Conservation (phyloP, 2,113 vertebrate genomes). For the Anser brachyrhynchus region DNA sequence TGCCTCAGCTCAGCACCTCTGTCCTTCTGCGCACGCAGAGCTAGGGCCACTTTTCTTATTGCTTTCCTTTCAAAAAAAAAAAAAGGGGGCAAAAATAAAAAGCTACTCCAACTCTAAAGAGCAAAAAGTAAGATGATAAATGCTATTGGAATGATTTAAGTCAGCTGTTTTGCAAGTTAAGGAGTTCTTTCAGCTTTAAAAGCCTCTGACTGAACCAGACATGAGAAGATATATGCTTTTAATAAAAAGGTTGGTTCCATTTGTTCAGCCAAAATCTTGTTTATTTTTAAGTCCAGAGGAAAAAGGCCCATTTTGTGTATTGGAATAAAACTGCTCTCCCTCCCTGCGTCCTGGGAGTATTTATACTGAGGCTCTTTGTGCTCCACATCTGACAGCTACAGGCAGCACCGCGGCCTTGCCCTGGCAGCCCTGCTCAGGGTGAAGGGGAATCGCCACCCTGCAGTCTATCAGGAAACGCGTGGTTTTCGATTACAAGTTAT, state of each 20-base stretch:
- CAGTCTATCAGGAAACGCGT: rapidly evolving
- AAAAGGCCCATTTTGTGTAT: not conserved
- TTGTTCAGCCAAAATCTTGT: slow-evolving; percentile 31
- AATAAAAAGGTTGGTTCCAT: slow-evolving; percentile 7
- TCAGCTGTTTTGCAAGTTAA: slow-evolving; percentile 15
- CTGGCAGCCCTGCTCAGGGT: not conserved
- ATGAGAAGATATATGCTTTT: not conserved
- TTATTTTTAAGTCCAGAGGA: slow-evolving; percentile 32
- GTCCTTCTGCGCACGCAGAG: not conserved
- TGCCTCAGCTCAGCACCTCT: not conserved
- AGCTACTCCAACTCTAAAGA: not conserved
- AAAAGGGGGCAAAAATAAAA: not conserved
- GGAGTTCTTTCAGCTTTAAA: not conserved
- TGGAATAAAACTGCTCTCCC: slow-evolving; percentile 1
- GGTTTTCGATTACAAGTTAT: rapidly evolving
- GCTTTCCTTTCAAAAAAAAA: not conserved
- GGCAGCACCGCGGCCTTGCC: not conserved
- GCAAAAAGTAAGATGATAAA: slow-evolving; percentile 14
- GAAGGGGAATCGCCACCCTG: not conserved
- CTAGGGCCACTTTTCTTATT: not conserved
- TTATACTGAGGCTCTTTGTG: not conserved
- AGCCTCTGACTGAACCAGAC: not conserved
- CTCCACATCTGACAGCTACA: not conserved
- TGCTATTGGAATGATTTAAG: not conserved
- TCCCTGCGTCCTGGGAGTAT: not conserved